Conservation (phyloP, 2,888 invertebrate genomes). For the Pheosia gnoma region DNA sequence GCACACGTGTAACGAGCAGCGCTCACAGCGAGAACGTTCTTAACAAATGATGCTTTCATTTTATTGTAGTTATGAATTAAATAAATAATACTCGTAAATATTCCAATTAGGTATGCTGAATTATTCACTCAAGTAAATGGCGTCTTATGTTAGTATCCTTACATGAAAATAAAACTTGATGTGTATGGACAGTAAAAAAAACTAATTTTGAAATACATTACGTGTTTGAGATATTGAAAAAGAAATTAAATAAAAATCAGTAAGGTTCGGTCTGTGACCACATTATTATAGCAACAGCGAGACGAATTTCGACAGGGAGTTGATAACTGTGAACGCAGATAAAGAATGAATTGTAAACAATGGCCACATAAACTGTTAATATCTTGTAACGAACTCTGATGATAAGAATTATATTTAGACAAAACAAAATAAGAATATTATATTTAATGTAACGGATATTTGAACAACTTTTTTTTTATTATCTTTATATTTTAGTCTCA, state of each 20-base stretch:
- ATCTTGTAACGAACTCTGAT: conserved; percentile 64
- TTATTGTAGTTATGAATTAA: conserved; percentile 39
- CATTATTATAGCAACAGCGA: conserved; percentile 71
- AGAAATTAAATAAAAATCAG: conserved; percentile 19
- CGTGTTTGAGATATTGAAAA: background rate
- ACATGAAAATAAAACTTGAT: no score
- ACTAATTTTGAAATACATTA: background rate
- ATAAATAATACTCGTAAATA: conserved; percentile 15
- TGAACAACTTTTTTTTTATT: conserved; percentile 21
- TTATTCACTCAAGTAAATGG: no score
- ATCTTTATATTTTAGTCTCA: background rate
- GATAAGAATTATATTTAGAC: conserved; percentile 69
- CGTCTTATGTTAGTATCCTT: no score
- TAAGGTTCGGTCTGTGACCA: conserved; percentile 30
- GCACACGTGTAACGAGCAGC: conserved; percentile 67
- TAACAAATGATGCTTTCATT: conserved; percentile 60
- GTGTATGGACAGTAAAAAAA: no score
- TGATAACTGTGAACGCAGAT: conserved; percentile 71
- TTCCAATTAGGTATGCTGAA: background rate
- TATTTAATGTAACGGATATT: conserved; percentile 33
- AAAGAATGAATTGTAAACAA: conserved; percentile 78
- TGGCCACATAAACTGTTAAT: conserved; percentile 56
- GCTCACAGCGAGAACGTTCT: conserved; percentile 55
- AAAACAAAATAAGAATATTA: conserved; percentile 58
- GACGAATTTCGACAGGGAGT: conserved; percentile 68